Conservation (phyloP, 1,140 invertebrate species). For the Drosophila neocordata region DNA sequence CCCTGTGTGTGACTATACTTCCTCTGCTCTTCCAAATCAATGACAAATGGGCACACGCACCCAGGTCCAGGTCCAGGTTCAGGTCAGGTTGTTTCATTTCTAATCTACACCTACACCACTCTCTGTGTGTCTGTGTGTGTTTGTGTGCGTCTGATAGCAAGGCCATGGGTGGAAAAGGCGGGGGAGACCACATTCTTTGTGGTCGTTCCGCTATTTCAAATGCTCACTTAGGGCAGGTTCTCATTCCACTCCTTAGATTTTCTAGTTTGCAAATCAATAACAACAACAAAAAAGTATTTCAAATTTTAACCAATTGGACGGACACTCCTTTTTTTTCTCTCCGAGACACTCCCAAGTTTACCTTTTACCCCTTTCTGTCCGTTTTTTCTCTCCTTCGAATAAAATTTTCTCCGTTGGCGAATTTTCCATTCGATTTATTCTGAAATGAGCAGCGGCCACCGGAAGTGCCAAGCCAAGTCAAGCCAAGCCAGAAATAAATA, state of each 20-base stretch:
- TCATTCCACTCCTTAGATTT: conserved; percentile 32
- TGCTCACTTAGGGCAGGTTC: conserved; percentile 44
- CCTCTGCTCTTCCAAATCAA: conserved; percentile 5
- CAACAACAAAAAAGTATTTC: conserved; percentile 38
- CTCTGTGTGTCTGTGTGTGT: background rate
- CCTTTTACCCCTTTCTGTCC: conserved; percentile 20
- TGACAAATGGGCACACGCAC: conserved; percentile 16
- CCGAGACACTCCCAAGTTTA: conserved; percentile 34
- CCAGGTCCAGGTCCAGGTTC: conserved; percentile 9
- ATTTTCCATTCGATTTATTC: conserved; percentile 77
- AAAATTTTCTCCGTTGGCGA: conserved; percentile 26
- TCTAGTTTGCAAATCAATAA: conserved; percentile 71
- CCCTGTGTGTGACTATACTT: background rate
- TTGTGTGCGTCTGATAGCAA: conserved; percentile 30
- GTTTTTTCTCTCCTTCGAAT: conserved; percentile 22
- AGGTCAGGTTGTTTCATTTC: conserved; percentile 14
- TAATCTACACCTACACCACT: background rate
- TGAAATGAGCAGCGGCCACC: conserved; percentile 53
- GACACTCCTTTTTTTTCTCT: conserved; percentile 57
- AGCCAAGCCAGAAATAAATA: conserved; percentile 44
- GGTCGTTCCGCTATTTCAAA: conserved; percentile 32
- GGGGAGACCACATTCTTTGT: background rate
- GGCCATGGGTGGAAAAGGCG: conserved; percentile 13
- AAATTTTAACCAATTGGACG: conserved; percentile 68
- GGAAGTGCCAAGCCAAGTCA: conserved; percentile 70